Percentiles rank a stretch among this genome's conserved stretches.
Evolutionary conservation across 2,797 vertebrate genomes (phyloP).

Genomic region (Siniperca scherzeri): DNA sequence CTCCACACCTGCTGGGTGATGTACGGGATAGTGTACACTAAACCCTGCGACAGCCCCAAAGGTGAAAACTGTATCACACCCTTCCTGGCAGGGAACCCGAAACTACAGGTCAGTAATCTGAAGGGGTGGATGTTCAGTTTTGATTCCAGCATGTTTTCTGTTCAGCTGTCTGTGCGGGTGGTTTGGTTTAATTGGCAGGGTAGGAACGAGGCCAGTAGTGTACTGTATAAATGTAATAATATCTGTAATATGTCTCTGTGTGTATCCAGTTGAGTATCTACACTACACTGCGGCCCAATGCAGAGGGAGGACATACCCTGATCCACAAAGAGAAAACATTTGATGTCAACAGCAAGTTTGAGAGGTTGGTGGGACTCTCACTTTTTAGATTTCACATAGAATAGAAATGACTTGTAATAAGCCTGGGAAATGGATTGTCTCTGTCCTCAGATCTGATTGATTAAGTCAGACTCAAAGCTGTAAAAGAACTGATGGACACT

Average conservation of each 20-base stretch:
- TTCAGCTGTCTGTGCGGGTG: not conserved
- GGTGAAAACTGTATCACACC: constrained; percentile 89
- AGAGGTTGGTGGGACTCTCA: constrained; percentile 85
- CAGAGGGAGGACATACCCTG: constrained; percentile 93
- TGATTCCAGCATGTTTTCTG: not conserved
- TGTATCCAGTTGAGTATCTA: constrained; percentile 92
- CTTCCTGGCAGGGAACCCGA: constrained; percentile 90
- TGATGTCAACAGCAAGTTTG: constrained; percentile 93
- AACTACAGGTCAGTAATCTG: constrained; percentile 89
- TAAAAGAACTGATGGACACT: not conserved
- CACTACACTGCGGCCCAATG: constrained; percentile 86
- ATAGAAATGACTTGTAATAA: not conserved
- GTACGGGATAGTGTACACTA: constrained; percentile 97
- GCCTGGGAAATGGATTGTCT: not conserved
- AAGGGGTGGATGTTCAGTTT: not conserved
- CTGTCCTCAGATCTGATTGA: not conserved
- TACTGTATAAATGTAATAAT: not conserved
- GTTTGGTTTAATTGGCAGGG: not conserved
- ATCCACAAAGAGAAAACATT: constrained; percentile 94
- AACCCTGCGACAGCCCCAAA: constrained; percentile 88
- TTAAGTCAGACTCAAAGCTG: not conserved
- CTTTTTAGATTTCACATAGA: not conserved
- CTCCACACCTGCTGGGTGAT: constrained; percentile 99
- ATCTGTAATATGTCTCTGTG: not conserved
- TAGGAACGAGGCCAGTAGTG: not conserved